Evolutionary conservation across 2,797 vertebrate species (phyloP).

Genomic region (Austrolebias charrua): DNA sequence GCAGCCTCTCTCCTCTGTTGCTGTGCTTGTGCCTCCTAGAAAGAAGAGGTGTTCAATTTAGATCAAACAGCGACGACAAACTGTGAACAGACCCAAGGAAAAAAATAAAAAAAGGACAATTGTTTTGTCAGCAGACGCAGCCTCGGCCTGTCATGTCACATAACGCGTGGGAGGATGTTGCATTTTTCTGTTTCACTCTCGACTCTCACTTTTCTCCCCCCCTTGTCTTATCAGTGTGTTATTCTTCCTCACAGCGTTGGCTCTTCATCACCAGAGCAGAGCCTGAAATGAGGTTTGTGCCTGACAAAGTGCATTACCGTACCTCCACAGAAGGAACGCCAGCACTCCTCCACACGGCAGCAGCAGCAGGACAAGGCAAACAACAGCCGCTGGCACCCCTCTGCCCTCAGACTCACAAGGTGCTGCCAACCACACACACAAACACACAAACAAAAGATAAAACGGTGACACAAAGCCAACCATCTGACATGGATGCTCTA

Average conservation of each 20-base stretch:
- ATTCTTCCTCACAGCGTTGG: slow-evolving; percentile 26
- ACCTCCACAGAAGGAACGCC: slow-evolving; percentile 78
- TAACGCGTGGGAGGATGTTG: slow-evolving; percentile 22
- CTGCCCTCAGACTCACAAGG: slow-evolving; percentile 62
- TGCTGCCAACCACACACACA: slow-evolving; percentile 55
- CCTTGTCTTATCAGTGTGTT: slow-evolving; percentile 11
- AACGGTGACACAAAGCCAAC: slow-evolving; percentile 10
- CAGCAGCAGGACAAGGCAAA: slow-evolving; percentile 69
- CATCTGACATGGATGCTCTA: slow-evolving; percentile 25
- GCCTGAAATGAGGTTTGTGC: slow-evolving; percentile 54
- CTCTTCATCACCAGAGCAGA: slow-evolving; percentile 35
- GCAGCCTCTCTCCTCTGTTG: slow-evolving; percentile 65
- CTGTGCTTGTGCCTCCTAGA: slow-evolving; percentile 61
- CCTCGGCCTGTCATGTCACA: slow-evolving; percentile 31
- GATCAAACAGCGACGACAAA: slow-evolving; percentile 37
- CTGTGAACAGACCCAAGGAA: slow-evolving; percentile 4
- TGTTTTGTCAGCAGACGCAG: slow-evolving; percentile 44
- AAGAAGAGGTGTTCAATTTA: slow-evolving; percentile 31
- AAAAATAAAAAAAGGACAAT: slow-evolving; percentile 32
- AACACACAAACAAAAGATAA: slow-evolving; percentile 23
- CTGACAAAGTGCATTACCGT: slow-evolving; percentile 36
- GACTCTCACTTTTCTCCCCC: not conserved
- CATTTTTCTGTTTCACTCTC: slow-evolving; percentile 27
- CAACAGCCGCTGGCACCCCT: slow-evolving; percentile 49
- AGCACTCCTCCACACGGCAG: slow-evolving; percentile 59